Evolutionary conservation across 2,888 invertebrate genomes (phyloP).

Genomic region (Psococerastis gibbosa): DNA sequence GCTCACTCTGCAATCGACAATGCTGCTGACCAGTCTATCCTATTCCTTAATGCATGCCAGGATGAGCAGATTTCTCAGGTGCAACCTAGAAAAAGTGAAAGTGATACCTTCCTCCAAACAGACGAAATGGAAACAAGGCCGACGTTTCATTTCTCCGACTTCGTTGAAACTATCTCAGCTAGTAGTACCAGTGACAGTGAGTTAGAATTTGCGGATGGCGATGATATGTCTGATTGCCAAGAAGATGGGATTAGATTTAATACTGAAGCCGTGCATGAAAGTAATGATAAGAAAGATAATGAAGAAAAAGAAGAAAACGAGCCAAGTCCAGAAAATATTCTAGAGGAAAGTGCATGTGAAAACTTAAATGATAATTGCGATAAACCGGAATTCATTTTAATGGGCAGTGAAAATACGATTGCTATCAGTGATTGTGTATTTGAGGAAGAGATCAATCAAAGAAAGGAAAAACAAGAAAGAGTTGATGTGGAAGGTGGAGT

Average conservation of each 20-base stretch:
- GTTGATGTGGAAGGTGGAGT: background rate
- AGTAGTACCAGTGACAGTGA: slow-evolving; percentile 9
- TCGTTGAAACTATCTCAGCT: background rate
- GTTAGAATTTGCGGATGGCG: background rate
- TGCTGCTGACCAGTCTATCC: slow-evolving; percentile 34
- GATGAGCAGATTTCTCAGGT: slow-evolving; percentile 31
- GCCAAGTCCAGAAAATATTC: too few species aligned
- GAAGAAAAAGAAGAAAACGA: background rate
- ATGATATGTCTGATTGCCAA: background rate
- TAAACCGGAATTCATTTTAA: too few species aligned
- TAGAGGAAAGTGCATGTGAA: too few species aligned
- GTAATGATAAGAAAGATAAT: background rate
- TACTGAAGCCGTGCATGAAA: too few species aligned
- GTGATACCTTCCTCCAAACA: slow-evolving; percentile 13
- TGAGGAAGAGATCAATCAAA: background rate
- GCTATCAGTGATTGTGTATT: background rate
- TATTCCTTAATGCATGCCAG: slow-evolving; percentile 35
- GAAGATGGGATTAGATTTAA: background rate
- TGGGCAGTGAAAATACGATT: too few species aligned
- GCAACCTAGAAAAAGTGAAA: slow-evolving; percentile 14
- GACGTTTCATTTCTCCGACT: background rate
- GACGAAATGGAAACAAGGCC: slow-evolving; percentile 11
- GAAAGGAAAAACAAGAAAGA: background rate
- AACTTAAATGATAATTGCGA: too few species aligned
- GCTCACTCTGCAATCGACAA: slow-evolving; percentile 27